Evolutionary conservation across 2,888 invertebrate genomes (phyloP), one percentile per base, ranked within the genome.

Genomic region (Cetonia aurata): DNA sequence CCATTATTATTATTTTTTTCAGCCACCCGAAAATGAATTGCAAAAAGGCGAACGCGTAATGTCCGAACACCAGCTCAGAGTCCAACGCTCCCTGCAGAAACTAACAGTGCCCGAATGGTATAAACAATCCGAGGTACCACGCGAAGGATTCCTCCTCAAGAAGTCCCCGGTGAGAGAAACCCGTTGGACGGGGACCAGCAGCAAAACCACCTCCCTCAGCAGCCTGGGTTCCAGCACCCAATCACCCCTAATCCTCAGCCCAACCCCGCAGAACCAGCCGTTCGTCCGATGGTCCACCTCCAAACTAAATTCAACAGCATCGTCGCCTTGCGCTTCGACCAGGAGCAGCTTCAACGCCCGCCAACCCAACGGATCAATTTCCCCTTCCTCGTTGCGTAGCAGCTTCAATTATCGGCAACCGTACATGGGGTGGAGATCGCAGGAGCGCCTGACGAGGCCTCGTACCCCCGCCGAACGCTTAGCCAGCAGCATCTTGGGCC

Each of bases 61-160:
- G 82, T 97, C 96, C 74, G 96, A 96, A 87, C 96, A 96, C 87
- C 96, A 98, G 86, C 88, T 97, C 76, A 91, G 97, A 77, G 95
- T 98, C 73, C 95, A 96, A 85, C 92, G 96, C 79, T 97, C 97
- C 66, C 86, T 98, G 81, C 96, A 96, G 86, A 94, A 95, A 82
- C 91, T 98, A 79, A 95, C 96, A 86, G 93, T 98, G 75, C 98
- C 98, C 73, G 96, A 97, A 84, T 98, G 98, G 98, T 97, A 92
- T 87, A 92, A 91, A 74, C 82, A 82, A 69, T 91, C 91, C 59
- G 90, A 90, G 75, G 89, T 92, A 65, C 92, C 93, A 25, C 88
- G 90, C 72, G 92, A 92, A 84, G 93, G 94, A 68, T 95, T 93
- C 86, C 89, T 94, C 72, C 89, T 94, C 72, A 92, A 94, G 79